Evolutionary conservation across 2,113 vertebrate genomes (phyloP).

Genomic region (Pampusana beccarii): DNA sequence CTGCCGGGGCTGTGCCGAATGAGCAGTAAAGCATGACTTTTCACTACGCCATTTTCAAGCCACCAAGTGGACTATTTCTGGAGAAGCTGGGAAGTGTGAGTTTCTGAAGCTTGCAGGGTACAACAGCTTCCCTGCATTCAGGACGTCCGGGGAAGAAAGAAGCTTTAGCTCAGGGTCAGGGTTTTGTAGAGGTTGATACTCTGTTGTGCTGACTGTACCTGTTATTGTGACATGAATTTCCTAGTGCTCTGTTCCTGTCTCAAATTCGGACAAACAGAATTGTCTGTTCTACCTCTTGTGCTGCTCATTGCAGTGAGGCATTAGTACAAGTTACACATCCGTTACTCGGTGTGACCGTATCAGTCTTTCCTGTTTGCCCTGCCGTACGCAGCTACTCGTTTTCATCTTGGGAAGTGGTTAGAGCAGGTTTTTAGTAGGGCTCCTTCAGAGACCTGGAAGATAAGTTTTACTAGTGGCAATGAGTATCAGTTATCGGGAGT

Average conservation of each 20-base stretch:
- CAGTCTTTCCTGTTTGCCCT: slow-evolving; percentile 26
- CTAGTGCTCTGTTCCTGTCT: slow-evolving; percentile 18
- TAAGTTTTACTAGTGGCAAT: background rate
- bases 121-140: background rate
- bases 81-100: background rate
- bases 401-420: background rate
- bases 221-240: slow-evolving; percentile 25
- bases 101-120: background rate
- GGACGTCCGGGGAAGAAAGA: slow-evolving; percentile 38
- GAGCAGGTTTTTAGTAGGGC: background rate
- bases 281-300: background rate
- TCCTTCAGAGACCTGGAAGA: background rate
- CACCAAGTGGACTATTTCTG: too few relatives aligned
- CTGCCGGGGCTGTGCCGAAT: background rate
- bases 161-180: slow-evolving; percentile 36
- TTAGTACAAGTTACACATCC: background rate
- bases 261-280: background rate
- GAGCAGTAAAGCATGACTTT: background rate
- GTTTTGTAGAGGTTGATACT: background rate
- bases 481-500: background rate
- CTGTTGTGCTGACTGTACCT: slow-evolving; percentile 31
- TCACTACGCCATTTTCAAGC: background rate
- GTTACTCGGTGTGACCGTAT: background rate
- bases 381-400: background rate
- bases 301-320: background rate